Conservation (phyloP, 2,797 vertebrate genomes). For the Austrolebias charrua region DNA sequence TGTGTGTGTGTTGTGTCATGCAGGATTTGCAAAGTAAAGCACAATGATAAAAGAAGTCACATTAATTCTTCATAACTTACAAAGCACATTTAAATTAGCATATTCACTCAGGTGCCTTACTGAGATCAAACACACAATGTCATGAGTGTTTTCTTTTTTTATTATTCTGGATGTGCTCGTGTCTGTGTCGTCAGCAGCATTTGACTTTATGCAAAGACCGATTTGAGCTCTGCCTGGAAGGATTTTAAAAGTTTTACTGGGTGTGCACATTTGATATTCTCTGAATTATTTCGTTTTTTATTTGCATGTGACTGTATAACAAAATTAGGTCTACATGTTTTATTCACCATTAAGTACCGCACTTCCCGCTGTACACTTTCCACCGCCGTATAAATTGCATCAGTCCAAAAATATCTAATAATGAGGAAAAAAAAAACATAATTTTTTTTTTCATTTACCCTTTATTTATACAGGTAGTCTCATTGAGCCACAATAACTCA, state of each 20-base stretch:
- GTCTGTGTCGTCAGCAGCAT: neutral
- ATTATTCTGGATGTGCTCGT: neutral
- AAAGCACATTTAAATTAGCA: slow-evolving; percentile 11
- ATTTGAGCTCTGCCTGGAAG: slow-evolving; percentile 6
- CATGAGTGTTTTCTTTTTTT: neutral
- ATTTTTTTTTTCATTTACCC: too few relatives aligned
- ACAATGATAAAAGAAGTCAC: slow-evolving; percentile 14
- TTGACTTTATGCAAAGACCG: slow-evolving; percentile 7
- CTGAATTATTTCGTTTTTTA: neutral
- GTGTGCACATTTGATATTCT: neutral
- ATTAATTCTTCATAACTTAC: slow-evolving; percentile 21
- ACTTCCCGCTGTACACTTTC: too few relatives aligned
- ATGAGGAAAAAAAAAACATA: too few relatives aligned
- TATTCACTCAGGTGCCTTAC: neutral
- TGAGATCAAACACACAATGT: neutral
- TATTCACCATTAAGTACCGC: too few relatives aligned
- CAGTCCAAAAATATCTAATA: too few relatives aligned
- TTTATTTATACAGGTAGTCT: too few relatives aligned
- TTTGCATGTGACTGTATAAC: too few relatives aligned
- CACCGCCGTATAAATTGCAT: too few relatives aligned
- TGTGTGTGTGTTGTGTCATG: neutral
- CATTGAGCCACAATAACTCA: too few relatives aligned
- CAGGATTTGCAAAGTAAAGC: neutral
- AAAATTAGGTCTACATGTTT: too few relatives aligned
- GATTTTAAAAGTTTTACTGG: neutral